phyloP scores from a whole-genome alignment of 2,113 vertebrate species.

The Hippocampus mohnikei region DNA sequence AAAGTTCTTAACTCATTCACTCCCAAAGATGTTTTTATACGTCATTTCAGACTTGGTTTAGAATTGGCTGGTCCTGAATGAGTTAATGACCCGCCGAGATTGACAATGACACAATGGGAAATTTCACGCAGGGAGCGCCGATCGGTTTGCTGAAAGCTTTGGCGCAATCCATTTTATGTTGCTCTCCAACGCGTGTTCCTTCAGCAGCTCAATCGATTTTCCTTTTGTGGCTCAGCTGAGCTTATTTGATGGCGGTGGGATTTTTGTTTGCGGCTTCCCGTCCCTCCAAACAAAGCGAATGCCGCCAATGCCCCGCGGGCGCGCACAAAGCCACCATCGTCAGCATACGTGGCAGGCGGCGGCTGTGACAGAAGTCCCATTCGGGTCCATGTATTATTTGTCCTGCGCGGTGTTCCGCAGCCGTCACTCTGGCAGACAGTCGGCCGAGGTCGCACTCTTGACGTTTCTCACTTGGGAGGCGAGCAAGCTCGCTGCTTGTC shows the following conservation, averaged over 20 bases:
- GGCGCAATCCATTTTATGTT: neutral
- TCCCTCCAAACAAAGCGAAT: neutral
- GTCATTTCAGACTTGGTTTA: too few species aligned
- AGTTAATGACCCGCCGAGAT: neutral
- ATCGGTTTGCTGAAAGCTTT: conserved; percentile 9
- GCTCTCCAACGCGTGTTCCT: neutral
- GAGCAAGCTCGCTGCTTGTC: neutral
- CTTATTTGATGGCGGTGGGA: neutral
- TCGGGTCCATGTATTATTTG: neutral
- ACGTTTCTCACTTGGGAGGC: neutral
- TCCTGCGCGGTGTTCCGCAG: neutral
- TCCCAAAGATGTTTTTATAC: too few species aligned
- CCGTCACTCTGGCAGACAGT: conserved; percentile 1
- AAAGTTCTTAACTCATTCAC: too few species aligned
- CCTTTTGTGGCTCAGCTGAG: neutral
- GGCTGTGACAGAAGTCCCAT: neutral
- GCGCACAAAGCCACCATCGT: neutral
- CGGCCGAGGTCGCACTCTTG: neutral
- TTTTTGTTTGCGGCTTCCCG: neutral
- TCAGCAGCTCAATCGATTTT: neutral
- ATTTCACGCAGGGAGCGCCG: conserved; percentile 2
- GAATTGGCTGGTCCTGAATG: too few species aligned
- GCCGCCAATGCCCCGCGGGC: neutral
- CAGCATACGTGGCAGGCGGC: neutral
- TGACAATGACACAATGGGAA: conserved; percentile 8